These are phyloP conservation scores for Aphelenchoides fujianensis DNA, from an alignment of 1,140 invertebrate species.

Conservation along the genomic window DNA sequence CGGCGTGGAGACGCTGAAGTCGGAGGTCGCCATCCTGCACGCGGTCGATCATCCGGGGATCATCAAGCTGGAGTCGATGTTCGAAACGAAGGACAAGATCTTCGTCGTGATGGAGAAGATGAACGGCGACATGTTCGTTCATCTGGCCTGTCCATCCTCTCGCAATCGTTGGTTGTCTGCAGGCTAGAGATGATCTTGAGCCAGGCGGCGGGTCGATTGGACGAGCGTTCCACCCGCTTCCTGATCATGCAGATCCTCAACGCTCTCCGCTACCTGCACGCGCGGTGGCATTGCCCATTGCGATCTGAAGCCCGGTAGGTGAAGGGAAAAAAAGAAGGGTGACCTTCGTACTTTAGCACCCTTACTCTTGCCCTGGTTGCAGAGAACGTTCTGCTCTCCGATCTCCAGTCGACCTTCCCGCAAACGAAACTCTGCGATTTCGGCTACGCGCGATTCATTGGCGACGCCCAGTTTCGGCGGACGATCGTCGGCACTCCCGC, in stretches of 20 bases:
- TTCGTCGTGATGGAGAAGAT: constrained; percentile 71
- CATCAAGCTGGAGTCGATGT: constrained; percentile 81
- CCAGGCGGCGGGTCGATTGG: constrained; percentile 50
- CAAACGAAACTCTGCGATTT: constrained; percentile 89
- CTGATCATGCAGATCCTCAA: constrained; percentile 76
- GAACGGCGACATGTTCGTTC: constrained; percentile 77
- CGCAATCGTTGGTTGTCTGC: too few species aligned
- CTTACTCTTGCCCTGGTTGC: too few species aligned
- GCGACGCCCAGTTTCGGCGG: constrained; percentile 92
- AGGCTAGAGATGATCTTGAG: constrained; percentile 91
- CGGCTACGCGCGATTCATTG: constrained; percentile 96
- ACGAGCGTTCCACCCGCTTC: constrained; percentile 56
- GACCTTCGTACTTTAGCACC: too few species aligned
- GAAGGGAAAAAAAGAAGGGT: too few species aligned
- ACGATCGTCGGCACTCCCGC: constrained; percentile 92
- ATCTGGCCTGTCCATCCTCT: not conserved
- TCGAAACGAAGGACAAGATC: constrained; percentile 87
- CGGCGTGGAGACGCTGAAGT: constrained; percentile 53
- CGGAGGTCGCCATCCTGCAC: constrained; percentile 59
- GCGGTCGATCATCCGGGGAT: constrained; percentile 64
- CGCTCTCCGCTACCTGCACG: constrained; percentile 92
- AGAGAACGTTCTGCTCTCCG: constrained; percentile 59
- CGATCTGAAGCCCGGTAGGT: constrained; percentile 88
- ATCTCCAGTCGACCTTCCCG: constrained; percentile 52
- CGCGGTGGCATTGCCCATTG: constrained; percentile 73